Base-by-base conservation (phyloP, 2,797 vertebrate genomes). In the Ambastaia sidthimunki region DNA sequence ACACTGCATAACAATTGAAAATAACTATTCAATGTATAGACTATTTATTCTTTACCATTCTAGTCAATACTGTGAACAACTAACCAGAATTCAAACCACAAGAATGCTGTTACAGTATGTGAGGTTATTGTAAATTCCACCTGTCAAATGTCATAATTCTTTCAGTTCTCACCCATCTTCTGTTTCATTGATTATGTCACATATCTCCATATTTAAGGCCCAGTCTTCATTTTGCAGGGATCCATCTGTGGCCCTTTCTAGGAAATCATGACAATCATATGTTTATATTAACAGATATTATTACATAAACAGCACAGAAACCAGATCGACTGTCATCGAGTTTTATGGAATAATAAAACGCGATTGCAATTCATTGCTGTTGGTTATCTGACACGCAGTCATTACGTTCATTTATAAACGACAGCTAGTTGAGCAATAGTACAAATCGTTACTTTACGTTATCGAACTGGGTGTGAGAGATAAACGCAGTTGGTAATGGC, bases 191-290 rank as follows among this genome's bases (percentile, higher is more conserved):
- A 99, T 98, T 88, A 99, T 96, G 89, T 99, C 98, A 86, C 98
- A 99, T 92, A 99, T 98, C 91, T 99, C 98, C 98, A 99, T 99
- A 91, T 99, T 99, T 59, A 99, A 92, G 0, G 97, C 95, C 98
- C 98, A 99, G 91, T 99, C 98, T 90, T 99, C 98, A 55, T 94
- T 97, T 89, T 96, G 97, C 75, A 99, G 93, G 84, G 98, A 98
- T 89, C 98, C 98, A 90, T 99, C 98, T 4, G 98, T 99, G 80
- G 98, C 98, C 84, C 95, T 95, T 93, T 98, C 94, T 99, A 94
- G 87, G 88, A 4, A 85, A 83, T n/a, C n/a, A n/a, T n/a, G n/a
- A n/a, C n/a, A 1, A 86, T 37, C 86, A 41, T 78, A 18, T 60
- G 34, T 62, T 18, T 10, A 44, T 71, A 21, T 16, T 1, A 25